Base-by-base conservation (phyloP, 2,113 vertebrate species). In the Chionodraco myersi region DNA sequence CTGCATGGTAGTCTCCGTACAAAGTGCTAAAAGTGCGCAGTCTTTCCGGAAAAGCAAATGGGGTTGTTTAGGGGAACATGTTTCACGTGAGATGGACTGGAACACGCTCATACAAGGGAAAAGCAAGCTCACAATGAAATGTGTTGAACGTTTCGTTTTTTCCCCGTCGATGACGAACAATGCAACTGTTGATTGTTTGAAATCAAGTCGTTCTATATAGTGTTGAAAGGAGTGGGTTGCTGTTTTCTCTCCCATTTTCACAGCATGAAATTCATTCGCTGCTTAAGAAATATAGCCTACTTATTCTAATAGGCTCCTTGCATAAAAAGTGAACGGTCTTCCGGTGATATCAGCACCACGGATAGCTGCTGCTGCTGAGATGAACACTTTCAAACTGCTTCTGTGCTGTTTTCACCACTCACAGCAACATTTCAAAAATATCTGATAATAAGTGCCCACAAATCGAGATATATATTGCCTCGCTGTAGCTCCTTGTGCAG, bases 1-100 rank as follows among this genome's bases (percentile, higher is more conserved):
- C 70, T 70, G 77, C 59, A 6, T 44, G 60, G 16, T 30, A 63
- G 16, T 51, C 56, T 61, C 68, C 49, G 63, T 72, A 83, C 30
- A 86, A 90, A 90, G 84, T 88, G 71, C 79, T 80, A 48, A 91
- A 90, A 91, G 91, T 88, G 91, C 88, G 89, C 84, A 86, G 73
- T 59, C 41, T 76, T 66, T 77, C 6, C 18, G 21, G 18, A 5
- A 21, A 61, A 71, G 8, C 45, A 13, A 49, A 65, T 16, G 52
- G n/a, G 18, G 34, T 23, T 44, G 5, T 72, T 51, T 44, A 48
- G 72, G 9, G 23, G 16, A 3, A 53, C 1, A 0, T 49, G 10
- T 79, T 64, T 64, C 1, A 54, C 36, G 34, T 73, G 11, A 48
- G 26, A 18, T 11, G 23, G 4, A 18, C 13, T 16, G 5, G 8